A percentile compares a stretch with the other conserved stretches of the same genome.
These are phyloP conservation scores for Caenorhabditis macrosperma DNA, from an alignment of 2,888 invertebrate species.

Conservation along the genomic window DNA sequence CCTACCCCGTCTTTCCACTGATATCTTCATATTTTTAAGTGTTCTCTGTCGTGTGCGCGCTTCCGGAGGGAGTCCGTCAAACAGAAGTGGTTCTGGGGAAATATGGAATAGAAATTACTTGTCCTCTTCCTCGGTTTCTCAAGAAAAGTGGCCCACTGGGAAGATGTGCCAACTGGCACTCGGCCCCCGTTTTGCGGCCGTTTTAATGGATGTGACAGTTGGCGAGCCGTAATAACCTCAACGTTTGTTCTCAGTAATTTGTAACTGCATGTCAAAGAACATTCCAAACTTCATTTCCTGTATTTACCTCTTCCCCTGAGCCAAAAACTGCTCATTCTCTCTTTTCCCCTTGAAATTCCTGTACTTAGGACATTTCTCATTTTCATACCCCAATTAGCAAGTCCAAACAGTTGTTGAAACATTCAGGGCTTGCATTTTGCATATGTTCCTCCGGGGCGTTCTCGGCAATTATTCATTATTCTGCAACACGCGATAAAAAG, in stretches of 20 bases:
- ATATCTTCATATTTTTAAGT: slow-evolving; percentile 1
- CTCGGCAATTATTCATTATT: not conserved
- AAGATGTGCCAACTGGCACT: slow-evolving; percentile 10
- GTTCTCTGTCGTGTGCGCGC: not conserved
- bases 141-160: slow-evolving; percentile 12
- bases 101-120: not conserved
- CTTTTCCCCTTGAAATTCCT: too few species aligned
- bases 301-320: too few species aligned
- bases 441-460: not conserved
- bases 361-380: too few species aligned
- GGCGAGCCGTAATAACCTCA: not conserved
- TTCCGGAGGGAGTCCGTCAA: not conserved
- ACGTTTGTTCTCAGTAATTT: too few species aligned
- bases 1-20: not conserved
- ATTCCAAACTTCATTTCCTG: too few species aligned
- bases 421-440: not conserved
- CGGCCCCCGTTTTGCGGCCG: not conserved
- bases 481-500: not conserved
- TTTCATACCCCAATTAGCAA: too few species aligned
- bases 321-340: too few species aligned
- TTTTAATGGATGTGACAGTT: not conserved
- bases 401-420: not conserved
- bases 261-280: too few species aligned
- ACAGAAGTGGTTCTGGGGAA: slow-evolving; percentile 1
- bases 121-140: not conserved